Evolutionary conservation across 1,140 invertebrate genomes (phyloP).

Genomic region (Pteromalus puparum): DNA sequence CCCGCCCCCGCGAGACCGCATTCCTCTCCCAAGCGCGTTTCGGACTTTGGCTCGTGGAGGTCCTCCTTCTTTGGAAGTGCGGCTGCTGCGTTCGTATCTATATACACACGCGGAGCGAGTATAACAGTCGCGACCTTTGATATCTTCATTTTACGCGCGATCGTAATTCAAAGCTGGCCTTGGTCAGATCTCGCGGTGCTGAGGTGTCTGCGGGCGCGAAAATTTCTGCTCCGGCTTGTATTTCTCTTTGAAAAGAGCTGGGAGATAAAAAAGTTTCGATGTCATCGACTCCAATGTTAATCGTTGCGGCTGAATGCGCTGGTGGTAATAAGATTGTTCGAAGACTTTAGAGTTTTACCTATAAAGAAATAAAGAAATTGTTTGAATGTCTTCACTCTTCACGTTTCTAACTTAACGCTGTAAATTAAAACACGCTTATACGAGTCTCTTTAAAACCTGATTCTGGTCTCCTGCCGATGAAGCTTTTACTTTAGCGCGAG

Average conservation of each 20-base stretch:
- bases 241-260: background rate
- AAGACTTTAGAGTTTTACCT: no score
- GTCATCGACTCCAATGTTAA: no score
- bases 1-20: constrained; percentile 49
- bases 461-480: no score
- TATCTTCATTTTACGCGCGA: constrained; percentile 42
- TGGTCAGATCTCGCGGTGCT: background rate
- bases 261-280: no score
- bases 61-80: background rate
- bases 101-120: background rate
- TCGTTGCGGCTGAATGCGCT: no score
- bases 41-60: background rate
- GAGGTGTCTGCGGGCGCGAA: background rate
- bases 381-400: no score
- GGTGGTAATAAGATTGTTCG: no score
- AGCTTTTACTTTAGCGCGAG: no score
- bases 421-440: no score
- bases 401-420: no score
- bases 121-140: constrained; percentile 4
- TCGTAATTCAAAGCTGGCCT: constrained; percentile 33
- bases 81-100: background rate
- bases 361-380: no score
- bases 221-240: background rate
- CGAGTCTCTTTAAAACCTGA: no score
- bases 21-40: constrained; percentile 35